These are phyloP conservation scores for Brachyhypopomus occidentalis DNA, from an alignment of 2,113 vertebrate species.

Conservation along the genomic window DNA sequence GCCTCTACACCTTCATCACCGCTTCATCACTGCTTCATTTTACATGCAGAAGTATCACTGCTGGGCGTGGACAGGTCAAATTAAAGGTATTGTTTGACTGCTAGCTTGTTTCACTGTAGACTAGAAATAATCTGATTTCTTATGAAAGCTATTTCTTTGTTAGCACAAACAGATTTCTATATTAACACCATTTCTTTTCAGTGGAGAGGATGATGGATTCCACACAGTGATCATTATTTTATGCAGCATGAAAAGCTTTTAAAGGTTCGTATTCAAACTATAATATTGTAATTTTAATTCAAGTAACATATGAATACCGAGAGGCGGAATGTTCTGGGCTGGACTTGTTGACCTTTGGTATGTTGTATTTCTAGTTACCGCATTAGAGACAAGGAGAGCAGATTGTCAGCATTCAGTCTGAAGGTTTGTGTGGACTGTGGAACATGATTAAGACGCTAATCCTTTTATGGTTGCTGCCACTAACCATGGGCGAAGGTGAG, in stretches of 20 bases:
- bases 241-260: no score
- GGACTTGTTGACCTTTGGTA: no score
- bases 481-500: conserved; percentile 31
- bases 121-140: not conserved
- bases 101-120: not conserved
- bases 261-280: no score
- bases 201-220: not conserved
- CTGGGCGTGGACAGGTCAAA: no score
- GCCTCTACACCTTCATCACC: no score
- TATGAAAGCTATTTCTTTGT: not conserved
- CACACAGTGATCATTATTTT: conserved; percentile 41
- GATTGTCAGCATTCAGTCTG: not conserved
- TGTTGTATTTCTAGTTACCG: not conserved
- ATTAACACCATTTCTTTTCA: conserved; percentile 29
- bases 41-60: no score
- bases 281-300: no score
- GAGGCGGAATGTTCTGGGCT: no score
- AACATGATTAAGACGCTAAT: not conserved
- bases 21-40: no score
- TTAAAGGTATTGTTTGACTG: no score
- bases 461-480: not conserved
- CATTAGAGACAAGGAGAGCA: not conserved
- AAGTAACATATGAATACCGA: no score
- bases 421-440: not conserved
- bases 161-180: not conserved